Evolutionary conservation across 2,888 invertebrate species (phyloP).

Genomic region (Coronaproctus castanopsis): DNA sequence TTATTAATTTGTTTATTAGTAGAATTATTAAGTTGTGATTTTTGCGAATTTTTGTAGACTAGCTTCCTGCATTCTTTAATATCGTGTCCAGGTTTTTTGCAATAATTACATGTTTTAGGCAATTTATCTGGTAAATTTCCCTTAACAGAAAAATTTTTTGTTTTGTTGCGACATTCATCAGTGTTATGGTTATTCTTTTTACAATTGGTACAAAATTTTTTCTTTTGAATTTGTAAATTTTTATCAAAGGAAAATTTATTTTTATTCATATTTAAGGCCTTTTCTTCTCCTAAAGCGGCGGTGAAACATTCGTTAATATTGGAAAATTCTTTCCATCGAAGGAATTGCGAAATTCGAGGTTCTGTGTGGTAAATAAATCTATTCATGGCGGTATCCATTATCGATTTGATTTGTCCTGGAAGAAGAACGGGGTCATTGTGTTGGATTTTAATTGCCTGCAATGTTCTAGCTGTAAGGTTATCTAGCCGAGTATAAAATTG

Average conservation of each 20-base stretch:
- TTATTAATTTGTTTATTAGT: not conserved
- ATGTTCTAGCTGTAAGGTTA: not conserved
- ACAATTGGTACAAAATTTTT: not conserved
- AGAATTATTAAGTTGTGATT: too few relatives aligned
- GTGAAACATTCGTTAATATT: not conserved
- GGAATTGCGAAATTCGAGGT: not conserved
- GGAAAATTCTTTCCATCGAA: not conserved
- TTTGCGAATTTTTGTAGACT: not conserved
- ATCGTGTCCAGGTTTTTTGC: conserved; percentile 3
- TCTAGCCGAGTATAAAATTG: conserved; percentile 4
- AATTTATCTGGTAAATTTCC: not conserved
- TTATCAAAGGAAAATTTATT: not conserved
- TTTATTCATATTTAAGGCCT: not conserved
- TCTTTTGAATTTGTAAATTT: not conserved
- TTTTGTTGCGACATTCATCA: not conserved
- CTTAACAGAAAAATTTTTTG: not conserved
- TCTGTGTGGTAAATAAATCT: not conserved
- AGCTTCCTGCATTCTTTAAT: conserved; percentile 2
- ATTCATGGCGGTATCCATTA: not conserved
- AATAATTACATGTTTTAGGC: not conserved
- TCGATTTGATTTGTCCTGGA: not conserved
- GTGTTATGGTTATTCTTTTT: not conserved
- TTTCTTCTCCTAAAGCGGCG: not conserved
- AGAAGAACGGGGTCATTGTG: not conserved
- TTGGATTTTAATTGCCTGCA: not conserved